Evolutionary conservation across 2,888 invertebrate species (phyloP).

Genomic region (Phortica okadai): DNA sequence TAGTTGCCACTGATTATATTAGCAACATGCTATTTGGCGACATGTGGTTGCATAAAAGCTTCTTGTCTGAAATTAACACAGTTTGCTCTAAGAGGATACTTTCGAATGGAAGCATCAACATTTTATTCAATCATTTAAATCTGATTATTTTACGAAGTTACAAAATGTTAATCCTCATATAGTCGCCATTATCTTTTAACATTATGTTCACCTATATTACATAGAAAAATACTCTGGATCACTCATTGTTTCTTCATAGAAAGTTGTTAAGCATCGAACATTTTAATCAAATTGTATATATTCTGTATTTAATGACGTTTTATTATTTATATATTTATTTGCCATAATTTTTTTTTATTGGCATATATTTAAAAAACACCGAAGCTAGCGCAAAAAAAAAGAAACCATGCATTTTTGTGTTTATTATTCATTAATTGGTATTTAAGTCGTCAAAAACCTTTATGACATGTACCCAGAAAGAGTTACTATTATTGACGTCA

Average conservation of each 20-base stretch:
- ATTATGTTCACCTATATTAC: too few relatives aligned
- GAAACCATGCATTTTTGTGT: background rate
- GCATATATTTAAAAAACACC: constrained; percentile 32
- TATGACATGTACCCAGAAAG: constrained; percentile 70
- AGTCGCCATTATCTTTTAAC: too few relatives aligned
- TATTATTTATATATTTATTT: constrained; percentile 21
- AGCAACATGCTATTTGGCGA: too few relatives aligned
- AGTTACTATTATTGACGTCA: constrained; percentile 47
- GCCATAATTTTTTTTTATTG: constrained; percentile 27
- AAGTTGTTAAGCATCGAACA: constrained; percentile 47
- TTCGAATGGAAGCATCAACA: too few relatives aligned
- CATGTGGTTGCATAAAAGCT: too few relatives aligned
- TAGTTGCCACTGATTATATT: too few relatives aligned
- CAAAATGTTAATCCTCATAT: too few relatives aligned
- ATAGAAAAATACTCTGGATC: background rate
- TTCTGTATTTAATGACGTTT: background rate
- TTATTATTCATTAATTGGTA: constrained; percentile 29
- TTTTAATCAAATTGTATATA: background rate
- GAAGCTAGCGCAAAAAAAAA: constrained; percentile 10
- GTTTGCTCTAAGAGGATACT: too few relatives aligned
- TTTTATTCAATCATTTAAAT: too few relatives aligned
- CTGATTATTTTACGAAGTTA: too few relatives aligned
- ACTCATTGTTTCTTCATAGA: too few relatives aligned
- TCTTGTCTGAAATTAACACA: too few relatives aligned
- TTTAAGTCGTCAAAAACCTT: constrained; percentile 50